Percentiles rank a stretch among this genome's conserved stretches.
phyloP scores from a whole-genome alignment of 37 sponge, comb jelly and placozoan species.

The Petrosia ficiformis region DNA sequence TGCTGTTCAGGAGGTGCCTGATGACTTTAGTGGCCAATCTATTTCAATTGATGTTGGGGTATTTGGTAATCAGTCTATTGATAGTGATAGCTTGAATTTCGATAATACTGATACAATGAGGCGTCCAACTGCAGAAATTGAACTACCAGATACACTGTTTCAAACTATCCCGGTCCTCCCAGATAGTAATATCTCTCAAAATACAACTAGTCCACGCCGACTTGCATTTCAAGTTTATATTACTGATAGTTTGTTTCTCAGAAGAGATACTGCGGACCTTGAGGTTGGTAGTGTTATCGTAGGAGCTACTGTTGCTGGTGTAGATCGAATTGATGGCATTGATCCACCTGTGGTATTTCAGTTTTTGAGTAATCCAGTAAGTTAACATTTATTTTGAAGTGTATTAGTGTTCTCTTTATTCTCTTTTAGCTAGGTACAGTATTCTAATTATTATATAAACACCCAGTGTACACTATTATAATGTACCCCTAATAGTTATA shows the following conservation, averaged over 20 bases:
- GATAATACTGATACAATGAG: background rate
- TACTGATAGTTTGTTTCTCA: background rate
- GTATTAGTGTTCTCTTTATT: too few species aligned
- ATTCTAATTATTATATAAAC: too few species aligned
- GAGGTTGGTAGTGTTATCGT: background rate
- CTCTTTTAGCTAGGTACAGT: too few species aligned
- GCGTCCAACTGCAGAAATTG: background rate
- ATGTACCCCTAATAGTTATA: too few species aligned
- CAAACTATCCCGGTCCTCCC: too few species aligned
- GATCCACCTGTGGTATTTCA: background rate
- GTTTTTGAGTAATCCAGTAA: background rate
- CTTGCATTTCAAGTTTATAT: background rate
- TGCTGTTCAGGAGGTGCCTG: conserved; percentile 20
- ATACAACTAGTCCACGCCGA: background rate
- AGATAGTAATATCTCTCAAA: background rate
- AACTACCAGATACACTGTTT: background rate
- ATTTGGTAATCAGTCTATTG: background rate
- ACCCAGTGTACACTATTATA: too few species aligned
- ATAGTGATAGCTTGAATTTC: background rate
- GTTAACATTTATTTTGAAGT: background rate
- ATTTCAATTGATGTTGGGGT: too few species aligned
- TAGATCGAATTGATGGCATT: background rate
- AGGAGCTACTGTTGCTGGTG: background rate
- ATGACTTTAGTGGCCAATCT: conserved; percentile 5
- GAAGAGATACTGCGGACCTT: background rate